Percentiles rank a stretch among this genome's conserved stretches.
phyloP scores from a whole-genome alignment of 2,888 invertebrate genomes.

The Erannis defoliaria region DNA sequence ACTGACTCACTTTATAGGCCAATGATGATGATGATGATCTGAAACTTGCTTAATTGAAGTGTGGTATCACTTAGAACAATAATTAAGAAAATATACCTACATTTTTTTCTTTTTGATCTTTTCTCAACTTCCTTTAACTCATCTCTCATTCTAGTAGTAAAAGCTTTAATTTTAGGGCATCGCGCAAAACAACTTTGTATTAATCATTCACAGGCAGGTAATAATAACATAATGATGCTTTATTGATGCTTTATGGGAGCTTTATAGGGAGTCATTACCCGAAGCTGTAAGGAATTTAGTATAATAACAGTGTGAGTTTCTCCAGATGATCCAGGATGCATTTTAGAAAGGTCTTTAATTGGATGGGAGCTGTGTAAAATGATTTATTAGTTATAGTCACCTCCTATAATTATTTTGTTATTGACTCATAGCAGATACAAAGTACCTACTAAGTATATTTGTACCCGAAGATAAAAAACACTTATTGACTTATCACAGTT shows the following conservation, averaged over 20 bases:
- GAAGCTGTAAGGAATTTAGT: slow-evolving; percentile 13
- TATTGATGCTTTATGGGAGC: slow-evolving; percentile 23
- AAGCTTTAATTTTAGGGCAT: slow-evolving; percentile 31
- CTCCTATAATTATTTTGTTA: not conserved
- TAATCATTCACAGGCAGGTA: slow-evolving; percentile 27
- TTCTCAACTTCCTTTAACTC: slow-evolving; percentile 2
- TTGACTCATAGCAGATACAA: not conserved
- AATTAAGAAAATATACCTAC: too few species aligned
- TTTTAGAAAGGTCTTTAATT: slow-evolving; percentile 18
- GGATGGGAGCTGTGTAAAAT: slow-evolving; percentile 14
- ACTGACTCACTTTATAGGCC: too few species aligned
- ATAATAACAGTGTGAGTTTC: slow-evolving; percentile 18
- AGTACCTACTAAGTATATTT: not conserved
- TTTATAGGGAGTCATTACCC: slow-evolving; percentile 26
- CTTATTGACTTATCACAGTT: too few species aligned
- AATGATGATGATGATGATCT: too few species aligned
- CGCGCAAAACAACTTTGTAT: slow-evolving; percentile 31
- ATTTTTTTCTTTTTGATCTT: too few species aligned
- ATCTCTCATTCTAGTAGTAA: slow-evolving; percentile 22
- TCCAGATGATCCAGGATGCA: slow-evolving; percentile 18
- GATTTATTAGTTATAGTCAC: slow-evolving; percentile 7
- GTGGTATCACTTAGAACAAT: too few species aligned
- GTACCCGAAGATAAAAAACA: too few species aligned
- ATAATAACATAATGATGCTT: slow-evolving; percentile 35
- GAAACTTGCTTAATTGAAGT: too few species aligned